Evolutionary conservation across 2,113 vertebrate genomes (phyloP).

Genomic region (Pogona vitticeps): DNA sequence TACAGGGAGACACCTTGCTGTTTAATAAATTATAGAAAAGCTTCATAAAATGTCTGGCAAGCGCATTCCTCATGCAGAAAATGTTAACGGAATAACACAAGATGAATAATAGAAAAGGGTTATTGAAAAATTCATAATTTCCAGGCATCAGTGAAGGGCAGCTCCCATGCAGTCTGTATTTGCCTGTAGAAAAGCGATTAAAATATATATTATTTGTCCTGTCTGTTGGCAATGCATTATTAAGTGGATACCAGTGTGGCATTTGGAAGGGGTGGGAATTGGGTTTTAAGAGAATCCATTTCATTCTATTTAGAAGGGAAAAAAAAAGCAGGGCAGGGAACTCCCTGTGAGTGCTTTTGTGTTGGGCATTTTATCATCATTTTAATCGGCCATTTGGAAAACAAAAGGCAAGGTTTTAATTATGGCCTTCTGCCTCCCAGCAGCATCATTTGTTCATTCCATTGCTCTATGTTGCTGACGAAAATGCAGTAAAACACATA

Average conservation of each 20-base stretch:
- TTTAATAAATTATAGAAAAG: constrained; percentile 92
- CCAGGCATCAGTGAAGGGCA: constrained; percentile 87
- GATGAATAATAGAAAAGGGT: constrained; percentile 94
- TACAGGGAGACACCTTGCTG: constrained; percentile 78
- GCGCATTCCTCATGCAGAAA: constrained; percentile 82
- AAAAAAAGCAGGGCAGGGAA: neutral
- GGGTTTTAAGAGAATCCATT: constrained; percentile 73
- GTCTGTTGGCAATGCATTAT: constrained; percentile 85
- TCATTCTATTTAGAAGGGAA: constrained; percentile 73
- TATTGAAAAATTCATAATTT: constrained; percentile 92
- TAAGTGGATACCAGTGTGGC: constrained; percentile 81
- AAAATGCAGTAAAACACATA: constrained; percentile 47
- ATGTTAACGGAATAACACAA: constrained; percentile 86
- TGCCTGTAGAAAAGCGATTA: constrained; percentile 84
- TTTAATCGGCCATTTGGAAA: constrained; percentile 72
- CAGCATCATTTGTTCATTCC: neutral
- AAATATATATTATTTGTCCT: constrained; percentile 85
- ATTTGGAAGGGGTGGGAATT: constrained; percentile 63
- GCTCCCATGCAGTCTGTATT: constrained; percentile 75
- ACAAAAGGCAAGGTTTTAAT: constrained; percentile 70
- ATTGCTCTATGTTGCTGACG: constrained; percentile 38
- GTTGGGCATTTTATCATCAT: constrained; percentile 56
- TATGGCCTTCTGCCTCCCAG: constrained; percentile 66
- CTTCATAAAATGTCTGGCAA: constrained; percentile 83
- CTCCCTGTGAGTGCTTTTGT: constrained; percentile 52